Evolutionary conservation across 2,113 vertebrate species (phyloP), one percentile per base, ranked within the genome.

Genomic region (Hemiscyllium ocellatum): DNA sequence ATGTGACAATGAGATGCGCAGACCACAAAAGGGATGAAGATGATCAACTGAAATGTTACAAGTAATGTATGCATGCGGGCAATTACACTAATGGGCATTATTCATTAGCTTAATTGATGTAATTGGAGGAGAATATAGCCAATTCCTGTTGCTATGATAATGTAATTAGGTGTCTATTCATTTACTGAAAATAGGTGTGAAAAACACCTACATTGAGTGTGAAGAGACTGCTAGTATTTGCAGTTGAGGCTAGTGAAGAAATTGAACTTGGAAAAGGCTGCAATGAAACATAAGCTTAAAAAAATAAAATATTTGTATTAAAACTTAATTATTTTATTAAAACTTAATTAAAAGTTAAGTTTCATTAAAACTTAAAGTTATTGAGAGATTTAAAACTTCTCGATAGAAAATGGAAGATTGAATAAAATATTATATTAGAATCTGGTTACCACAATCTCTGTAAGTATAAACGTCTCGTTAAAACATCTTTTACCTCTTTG

Each of bases 31-130:
- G 69, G 87, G 94, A 95, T 72, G 37, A 37, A 93, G 61, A 29
- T 50, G 94, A 72, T 95, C 68, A 72, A 95, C 61, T 37, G 89
- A 72, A 95, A 95, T 69, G 94, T 95, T 47, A 95, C 3, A 52
- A 47, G 26, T 95, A 95, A 95, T 72, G 94, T 95, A 95, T 95
- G 94, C 68, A 95, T 52, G 69, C 22, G 69, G 68, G 94, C 69
- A 95, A 95, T 95, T 95, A 95, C 94, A 95, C 94, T 95, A 95
- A 95, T 95, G 69, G 94, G 94, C 94, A 95, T 95, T 95, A 95
- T 95, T 95, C 94, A 95, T 95, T 95, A 72, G 94, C 94, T 95
- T 95, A 72, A 95, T 95, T 95, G 94, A 95, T 95, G 94, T 95
- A 95, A 95, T 95, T 95, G 68, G 94, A 95, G 69, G 94, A 95